A percentile compares a stretch with the other conserved stretches of the same genome.
These are phyloP conservation scores for Drosophila pegasa DNA, from an alignment of 2,888 invertebrate genomes.

Conservation along the genomic window DNA sequence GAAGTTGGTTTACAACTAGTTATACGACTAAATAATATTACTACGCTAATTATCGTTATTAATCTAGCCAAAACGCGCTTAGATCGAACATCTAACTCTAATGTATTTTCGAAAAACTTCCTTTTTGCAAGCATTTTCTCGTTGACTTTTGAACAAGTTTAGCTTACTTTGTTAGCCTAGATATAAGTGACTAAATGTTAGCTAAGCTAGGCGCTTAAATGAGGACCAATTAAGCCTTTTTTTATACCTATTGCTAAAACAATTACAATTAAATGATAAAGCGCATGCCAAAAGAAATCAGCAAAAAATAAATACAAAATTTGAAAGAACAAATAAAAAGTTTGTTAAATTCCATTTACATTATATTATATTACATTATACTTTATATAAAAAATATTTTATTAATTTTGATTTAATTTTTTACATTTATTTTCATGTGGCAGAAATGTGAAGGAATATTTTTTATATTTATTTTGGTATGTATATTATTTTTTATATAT, in stretches of 20 bases:
- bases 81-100: constrained; percentile 4
- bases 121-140: constrained; percentile 40
- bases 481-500: constrained; percentile 4
- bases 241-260: constrained; percentile 70
- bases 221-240: constrained; percentile 52
- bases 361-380: background rate
- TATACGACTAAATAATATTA: background rate
- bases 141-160: constrained; percentile 14
- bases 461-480: constrained; percentile 10
- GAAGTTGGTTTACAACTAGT: constrained; percentile 11
- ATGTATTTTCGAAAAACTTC: constrained; percentile 34
- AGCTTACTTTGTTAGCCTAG: constrained; percentile 5
- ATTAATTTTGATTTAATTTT: constrained; percentile 6
- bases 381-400: background rate
- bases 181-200: constrained; percentile 29
- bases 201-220: constrained; percentile 4
- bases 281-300: constrained; percentile 27
- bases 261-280: constrained; percentile 27
- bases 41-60: constrained; percentile 8
- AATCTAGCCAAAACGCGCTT: constrained; percentile 38
- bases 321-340: background rate
- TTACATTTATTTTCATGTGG: constrained; percentile 4
- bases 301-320: constrained; percentile 9
- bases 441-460: background rate
- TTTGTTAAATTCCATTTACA: background rate